Evolutionary conservation across 2,113 vertebrate genomes (phyloP), one percentile per base, ranked within the genome.

Genomic region (Salminus brasiliensis): DNA sequence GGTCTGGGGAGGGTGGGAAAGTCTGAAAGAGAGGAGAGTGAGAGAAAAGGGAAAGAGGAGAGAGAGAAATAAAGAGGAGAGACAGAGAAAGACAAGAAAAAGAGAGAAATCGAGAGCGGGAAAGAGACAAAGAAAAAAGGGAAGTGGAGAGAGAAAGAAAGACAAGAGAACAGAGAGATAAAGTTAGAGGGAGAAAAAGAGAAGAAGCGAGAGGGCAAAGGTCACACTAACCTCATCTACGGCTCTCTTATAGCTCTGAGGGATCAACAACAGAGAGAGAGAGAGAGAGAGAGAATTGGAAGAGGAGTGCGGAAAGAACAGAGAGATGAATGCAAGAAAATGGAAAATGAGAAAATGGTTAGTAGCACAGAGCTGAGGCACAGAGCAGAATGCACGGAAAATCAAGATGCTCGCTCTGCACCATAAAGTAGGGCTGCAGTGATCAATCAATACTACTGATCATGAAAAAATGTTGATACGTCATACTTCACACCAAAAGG

Each of bases 201-300:
- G 71, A 47, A n/a, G 11, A 71, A 45, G 62, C 68, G 66, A 78
- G 57, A 80, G 81, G 81, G 66, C 5, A 69, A 70, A 62, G 47
- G 72, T 87, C 94, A 96, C 96, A 98, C 96, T 97, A 91, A 98
- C 97, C 97, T 98, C 95, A 90, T 96, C 97, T 94, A 97, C 95
- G 89, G 96, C 97, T 97, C 95, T 97, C 94, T 97, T 97, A 96
- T 97, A 98, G 93, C 95, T 97, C 96, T 98, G 95, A 86, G 90
- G 86, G 87, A 89, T 92, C 92, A 91, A 91, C 89, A 92, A 86
- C 89, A 90, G 93, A 93, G 83, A 80, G 83, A 80, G 85, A 84
- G 86, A 86, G 89, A 90, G 93, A 93, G 83, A 80, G 83, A 80
- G 85, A 84, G 86, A 86, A 89, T 88, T 86, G 87, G 80, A 89